Evolutionary conservation across 1,140 invertebrate species (phyloP).

Genomic region (Zaprionus capensis): DNA sequence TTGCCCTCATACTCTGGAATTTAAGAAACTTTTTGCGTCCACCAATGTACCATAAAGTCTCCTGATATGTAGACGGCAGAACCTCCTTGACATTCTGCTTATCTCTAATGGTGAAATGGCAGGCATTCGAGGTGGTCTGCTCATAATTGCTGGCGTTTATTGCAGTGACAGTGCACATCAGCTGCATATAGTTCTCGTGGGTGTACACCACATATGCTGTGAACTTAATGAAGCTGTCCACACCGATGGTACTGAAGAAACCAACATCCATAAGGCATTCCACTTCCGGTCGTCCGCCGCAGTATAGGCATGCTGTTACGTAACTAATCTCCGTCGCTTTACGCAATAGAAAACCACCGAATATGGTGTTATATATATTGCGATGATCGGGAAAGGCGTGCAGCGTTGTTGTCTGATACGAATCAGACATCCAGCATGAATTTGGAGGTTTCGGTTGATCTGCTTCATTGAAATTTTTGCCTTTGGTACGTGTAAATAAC

Average conservation of each 20-base stretch:
- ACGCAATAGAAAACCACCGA: conserved; percentile 92
- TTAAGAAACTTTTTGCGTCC: conserved; percentile 84
- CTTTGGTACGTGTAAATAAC: conserved; percentile 87
- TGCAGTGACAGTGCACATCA: conserved; percentile 88
- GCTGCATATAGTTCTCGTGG: conserved; percentile 86
- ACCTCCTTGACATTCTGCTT: conserved; percentile 85
- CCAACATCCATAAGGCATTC: conserved; percentile 89
- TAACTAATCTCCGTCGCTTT: conserved; percentile 90
- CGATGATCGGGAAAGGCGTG: conserved; percentile 81
- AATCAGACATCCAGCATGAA: conserved; percentile 87
- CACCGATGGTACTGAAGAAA: conserved; percentile 88
- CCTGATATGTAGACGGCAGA: conserved; percentile 89
- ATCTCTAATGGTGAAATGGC: conserved; percentile 89
- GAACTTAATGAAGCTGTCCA: conserved; percentile 89
- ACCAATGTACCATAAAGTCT: conserved; percentile 89
- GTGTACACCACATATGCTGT: conserved; percentile 89
- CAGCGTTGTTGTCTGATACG: conserved; percentile 52
- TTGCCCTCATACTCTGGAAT: conserved; percentile 6
- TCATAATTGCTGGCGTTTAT: conserved; percentile 86
- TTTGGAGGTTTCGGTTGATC: conserved; percentile 84
- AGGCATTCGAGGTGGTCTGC: conserved; percentile 88
- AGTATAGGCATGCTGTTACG: conserved; percentile 86
- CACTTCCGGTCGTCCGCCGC: conserved; percentile 86
- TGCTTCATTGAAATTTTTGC: conserved; percentile 80
- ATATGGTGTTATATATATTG: conserved; percentile 92